Evolutionary conservation across 2,113 vertebrate species (phyloP).

Genomic region (Agapornis roseicollis): DNA sequence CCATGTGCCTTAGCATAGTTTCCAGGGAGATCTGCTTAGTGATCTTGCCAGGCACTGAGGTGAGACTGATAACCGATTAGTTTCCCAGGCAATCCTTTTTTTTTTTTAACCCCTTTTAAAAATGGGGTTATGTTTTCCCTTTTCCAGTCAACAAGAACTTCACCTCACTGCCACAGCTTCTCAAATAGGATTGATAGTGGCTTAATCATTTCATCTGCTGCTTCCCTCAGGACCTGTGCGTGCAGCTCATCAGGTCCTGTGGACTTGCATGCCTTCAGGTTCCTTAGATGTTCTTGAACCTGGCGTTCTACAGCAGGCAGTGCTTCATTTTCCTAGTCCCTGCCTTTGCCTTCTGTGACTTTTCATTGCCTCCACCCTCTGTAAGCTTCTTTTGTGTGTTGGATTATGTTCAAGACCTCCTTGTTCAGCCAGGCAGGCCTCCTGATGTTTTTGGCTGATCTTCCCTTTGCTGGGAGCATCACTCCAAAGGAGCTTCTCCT

Average conservation of each 20-base stretch:
- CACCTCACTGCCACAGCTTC: background rate
- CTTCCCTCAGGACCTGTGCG: background rate
- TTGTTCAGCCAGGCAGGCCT: background rate
- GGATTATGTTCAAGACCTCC: background rate
- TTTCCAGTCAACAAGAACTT: background rate
- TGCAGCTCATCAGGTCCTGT: background rate
- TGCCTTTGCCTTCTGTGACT: background rate
- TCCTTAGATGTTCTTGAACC: background rate
- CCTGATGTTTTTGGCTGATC: background rate
- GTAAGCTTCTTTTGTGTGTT: background rate
- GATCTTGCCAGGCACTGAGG: background rate
- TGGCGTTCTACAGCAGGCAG: background rate
- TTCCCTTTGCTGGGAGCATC: background rate
- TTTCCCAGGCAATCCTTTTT: background rate
- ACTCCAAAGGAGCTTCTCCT: background rate
- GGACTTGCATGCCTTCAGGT: background rate
- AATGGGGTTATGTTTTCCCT: background rate
- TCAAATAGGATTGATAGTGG: background rate
- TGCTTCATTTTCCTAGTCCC: background rate
- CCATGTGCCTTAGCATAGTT: background rate
- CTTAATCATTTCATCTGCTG: background rate
- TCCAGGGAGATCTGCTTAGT: background rate
- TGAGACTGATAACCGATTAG: background rate
- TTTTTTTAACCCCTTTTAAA: background rate
- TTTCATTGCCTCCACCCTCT: background rate